Evolutionary conservation across 2,113 vertebrate species (phyloP).

Genomic region (Solenodon paradoxus): DNA sequence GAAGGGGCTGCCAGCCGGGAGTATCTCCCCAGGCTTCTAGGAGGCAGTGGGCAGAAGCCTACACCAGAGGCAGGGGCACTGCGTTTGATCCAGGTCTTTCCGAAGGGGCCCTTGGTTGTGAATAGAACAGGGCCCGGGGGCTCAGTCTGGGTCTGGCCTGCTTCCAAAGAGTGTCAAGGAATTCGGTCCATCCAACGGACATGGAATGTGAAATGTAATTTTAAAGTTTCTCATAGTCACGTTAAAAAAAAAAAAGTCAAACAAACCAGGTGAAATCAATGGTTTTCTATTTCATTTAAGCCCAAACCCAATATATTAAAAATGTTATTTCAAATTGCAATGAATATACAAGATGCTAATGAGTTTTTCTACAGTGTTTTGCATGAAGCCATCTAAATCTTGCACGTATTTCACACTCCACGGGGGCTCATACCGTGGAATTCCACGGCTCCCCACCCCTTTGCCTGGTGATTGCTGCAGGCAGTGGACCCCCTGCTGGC

Average conservation of each 20-base stretch:
- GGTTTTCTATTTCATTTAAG: not conserved
- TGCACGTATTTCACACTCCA: not conserved
- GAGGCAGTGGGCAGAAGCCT: not conserved
- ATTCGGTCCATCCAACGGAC: not conserved
- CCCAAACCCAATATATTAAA: not conserved
- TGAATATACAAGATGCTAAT: not conserved
- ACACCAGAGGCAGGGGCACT: not conserved
- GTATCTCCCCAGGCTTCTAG: no score
- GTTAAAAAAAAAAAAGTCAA: not conserved
- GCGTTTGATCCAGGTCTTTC: not conserved
- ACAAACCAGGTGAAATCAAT: not conserved
- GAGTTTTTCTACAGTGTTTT: not conserved
- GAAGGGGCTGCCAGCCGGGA: not conserved
- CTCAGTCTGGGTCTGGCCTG: not conserved
- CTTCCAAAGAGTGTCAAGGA: not conserved
- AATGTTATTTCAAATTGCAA: not conserved
- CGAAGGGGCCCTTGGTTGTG: not conserved
- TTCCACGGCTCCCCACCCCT: not conserved
- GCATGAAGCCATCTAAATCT: not conserved
- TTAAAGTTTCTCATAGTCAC: not conserved
- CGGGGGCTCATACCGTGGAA: not conserved
- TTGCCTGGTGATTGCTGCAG: accelerated
- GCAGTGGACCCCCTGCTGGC: accelerated
- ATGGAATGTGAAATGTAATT: not conserved
- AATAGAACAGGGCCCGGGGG: accelerated